These are phyloP conservation scores for Galeopsomyia nigrocyanea DNA, from an alignment of 2,888 invertebrate species.

Conservation along the genomic window DNA sequence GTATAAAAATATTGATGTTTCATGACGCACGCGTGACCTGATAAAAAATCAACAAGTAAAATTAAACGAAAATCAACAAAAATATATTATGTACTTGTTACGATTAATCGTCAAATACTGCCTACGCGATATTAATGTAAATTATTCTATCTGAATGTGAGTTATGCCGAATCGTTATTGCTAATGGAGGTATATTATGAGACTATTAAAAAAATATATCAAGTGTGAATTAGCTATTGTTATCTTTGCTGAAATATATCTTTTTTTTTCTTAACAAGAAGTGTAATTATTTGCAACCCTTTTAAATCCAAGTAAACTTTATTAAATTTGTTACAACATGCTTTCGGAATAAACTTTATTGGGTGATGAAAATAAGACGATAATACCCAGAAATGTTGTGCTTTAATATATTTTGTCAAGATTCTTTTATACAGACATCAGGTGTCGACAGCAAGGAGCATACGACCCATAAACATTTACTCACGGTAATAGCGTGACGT, in stretches of 20 bases:
- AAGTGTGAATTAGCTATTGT: constrained; percentile 40
- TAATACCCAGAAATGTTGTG: constrained; percentile 44
- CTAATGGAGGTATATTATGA: constrained; percentile 25
- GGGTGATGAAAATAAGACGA: not conserved
- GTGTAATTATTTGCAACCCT: not conserved
- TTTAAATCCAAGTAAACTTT: too few species aligned
- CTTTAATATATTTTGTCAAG: constrained; percentile 51
- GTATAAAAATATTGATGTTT: constrained; percentile 36
- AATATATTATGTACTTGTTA: constrained; percentile 17
- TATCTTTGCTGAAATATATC: constrained; percentile 45
- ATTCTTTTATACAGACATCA: constrained; percentile 51
- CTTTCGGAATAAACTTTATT: too few species aligned
- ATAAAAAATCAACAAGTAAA: constrained; percentile 18
- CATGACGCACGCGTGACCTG: constrained; percentile 30
- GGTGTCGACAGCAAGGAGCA: constrained; percentile 49
- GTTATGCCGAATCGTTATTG: constrained; percentile 22
- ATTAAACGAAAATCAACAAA: constrained; percentile 4
- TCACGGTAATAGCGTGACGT: constrained; percentile 38
- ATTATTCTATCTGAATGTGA: constrained; percentile 40
- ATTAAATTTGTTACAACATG: too few species aligned
- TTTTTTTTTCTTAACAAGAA: constrained; percentile 36
- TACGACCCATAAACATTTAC: constrained; percentile 49
- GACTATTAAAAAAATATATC: constrained; percentile 26
- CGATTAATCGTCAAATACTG: constrained; percentile 38
- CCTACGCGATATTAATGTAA: constrained; percentile 34